Evolutionary conservation across 1,140 invertebrate species (phyloP), one percentile per base, ranked within the genome.

Genomic region (Nebria ingens): DNA sequence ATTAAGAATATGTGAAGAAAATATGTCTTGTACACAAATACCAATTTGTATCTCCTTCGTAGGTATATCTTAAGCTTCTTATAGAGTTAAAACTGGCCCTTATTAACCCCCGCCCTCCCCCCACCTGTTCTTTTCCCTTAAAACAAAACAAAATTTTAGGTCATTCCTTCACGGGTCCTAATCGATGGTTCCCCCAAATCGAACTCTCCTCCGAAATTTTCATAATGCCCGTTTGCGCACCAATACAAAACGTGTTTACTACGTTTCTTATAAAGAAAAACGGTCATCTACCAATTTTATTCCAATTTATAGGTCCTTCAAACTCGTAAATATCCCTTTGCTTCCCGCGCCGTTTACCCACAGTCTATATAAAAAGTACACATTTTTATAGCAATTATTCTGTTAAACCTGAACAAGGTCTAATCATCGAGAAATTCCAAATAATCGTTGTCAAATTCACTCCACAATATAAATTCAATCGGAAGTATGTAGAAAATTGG

Each of bases 351-450:
- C n/a, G n/a, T n/a, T n/a, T n/a, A n/a, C n/a, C n/a, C n/a, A n/a
- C n/a, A n/a, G n/a, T 21, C 21, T 51, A 11, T 20, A 51, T 22
- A 11, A 21, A 51, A 51, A 19, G 4, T 51, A 21, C 6, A 51
- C 19, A 4, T 12, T 51, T 51, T 34, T 23, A 21, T 21, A 53
- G 52, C 13, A 25, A 53, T 11, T 53, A n/a, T 20, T 3, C 22
- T 53, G 15, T 53, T 2, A 2, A 29, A 15, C 52, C 52, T 19
- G 13, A 19, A 25, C 2, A 2, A 1, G 52, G 52, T 15, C 4
- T 53, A 15, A 53, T 53, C 12, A 34, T 3, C 17, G 19, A 29
- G 2, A 21, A 53, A 17, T 53, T n/a, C 34, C 52, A 53, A 34
- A 53, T 53, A 21, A 17, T 53, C 2, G 17, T 34, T 2, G 52